A percentile compares a stretch with the other conserved stretches of the same genome.
Conservation (phyloP, 2,888 invertebrate species). For the Agrochola litura region DNA sequence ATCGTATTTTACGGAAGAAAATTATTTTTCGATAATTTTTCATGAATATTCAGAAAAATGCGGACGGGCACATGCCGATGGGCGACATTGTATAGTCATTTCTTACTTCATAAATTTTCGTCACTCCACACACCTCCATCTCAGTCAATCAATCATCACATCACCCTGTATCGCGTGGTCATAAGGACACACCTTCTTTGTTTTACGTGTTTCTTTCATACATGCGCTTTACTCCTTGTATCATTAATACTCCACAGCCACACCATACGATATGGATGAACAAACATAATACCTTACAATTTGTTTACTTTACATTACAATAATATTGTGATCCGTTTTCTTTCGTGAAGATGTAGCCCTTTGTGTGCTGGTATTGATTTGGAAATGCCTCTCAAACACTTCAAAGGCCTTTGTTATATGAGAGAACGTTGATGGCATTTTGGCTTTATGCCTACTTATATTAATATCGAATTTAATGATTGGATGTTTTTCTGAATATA, state of each 20-base stretch:
- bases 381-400: conserved; percentile 71
- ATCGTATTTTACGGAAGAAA: too few relatives aligned
- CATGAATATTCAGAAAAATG: too few relatives aligned
- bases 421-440: conserved; percentile 65
- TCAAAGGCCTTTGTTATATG: conserved; percentile 71
- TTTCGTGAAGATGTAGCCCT: conserved; percentile 70
- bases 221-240: not conserved
- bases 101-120: too few relatives aligned
- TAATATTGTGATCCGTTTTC: conserved; percentile 72
- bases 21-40: too few relatives aligned
- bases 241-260: conserved; percentile 22
- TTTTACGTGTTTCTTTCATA: not conserved
- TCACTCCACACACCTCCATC: too few relatives aligned
- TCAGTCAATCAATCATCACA: too few relatives aligned
- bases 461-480: conserved; percentile 52
- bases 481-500: conserved; percentile 23
- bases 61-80: too few relatives aligned
- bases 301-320: conserved; percentile 65
- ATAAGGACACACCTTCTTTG: too few relatives aligned
- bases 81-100: too few relatives aligned
- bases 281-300: conserved; percentile 49
- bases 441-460: conserved; percentile 22
- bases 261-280: conserved; percentile 34
- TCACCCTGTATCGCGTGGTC: too few relatives aligned
- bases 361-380: conserved; percentile 74